phyloP scores from a whole-genome alignment of 2,797 vertebrate species.

The Coilia nasus region DNA sequence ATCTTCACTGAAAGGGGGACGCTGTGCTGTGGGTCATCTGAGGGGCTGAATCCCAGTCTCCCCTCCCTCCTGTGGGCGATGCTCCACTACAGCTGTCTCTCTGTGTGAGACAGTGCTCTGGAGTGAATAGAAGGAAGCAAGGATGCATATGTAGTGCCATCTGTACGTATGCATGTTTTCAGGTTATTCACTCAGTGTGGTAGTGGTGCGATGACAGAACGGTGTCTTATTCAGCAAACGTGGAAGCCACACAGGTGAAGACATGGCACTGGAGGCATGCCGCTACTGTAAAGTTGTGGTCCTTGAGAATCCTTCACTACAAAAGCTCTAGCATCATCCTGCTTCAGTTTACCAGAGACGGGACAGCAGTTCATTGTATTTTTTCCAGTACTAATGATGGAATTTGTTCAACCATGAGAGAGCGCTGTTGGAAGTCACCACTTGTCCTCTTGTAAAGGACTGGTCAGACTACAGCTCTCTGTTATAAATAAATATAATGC shows the following conservation, averaged over 20 bases:
- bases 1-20: background rate
- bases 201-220: background rate
- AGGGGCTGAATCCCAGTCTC: background rate
- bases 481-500: constrained; percentile 55
- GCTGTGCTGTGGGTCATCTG: background rate
- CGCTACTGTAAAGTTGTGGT: constrained; percentile 7
- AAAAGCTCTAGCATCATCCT: constrained; percentile 17
- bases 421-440: constrained; percentile 41
- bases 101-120: background rate
- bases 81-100: background rate
- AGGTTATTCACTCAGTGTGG: background rate
- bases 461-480: constrained; percentile 3
- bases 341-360: background rate
- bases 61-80: background rate
- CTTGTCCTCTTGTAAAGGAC: constrained; percentile 3
- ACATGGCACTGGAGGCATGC: background rate
- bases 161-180: background rate
- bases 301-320: background rate
- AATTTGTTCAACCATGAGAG: constrained; percentile 53
- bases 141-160: background rate
- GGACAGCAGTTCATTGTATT: constrained; percentile 81
- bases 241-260: background rate
- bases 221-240: background rate
- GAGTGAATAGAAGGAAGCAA: background rate
- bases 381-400: constrained; percentile 76